Base-by-base conservation (phyloP, 2,113 vertebrate genomes). In the Paradisaea rubra region DNA sequence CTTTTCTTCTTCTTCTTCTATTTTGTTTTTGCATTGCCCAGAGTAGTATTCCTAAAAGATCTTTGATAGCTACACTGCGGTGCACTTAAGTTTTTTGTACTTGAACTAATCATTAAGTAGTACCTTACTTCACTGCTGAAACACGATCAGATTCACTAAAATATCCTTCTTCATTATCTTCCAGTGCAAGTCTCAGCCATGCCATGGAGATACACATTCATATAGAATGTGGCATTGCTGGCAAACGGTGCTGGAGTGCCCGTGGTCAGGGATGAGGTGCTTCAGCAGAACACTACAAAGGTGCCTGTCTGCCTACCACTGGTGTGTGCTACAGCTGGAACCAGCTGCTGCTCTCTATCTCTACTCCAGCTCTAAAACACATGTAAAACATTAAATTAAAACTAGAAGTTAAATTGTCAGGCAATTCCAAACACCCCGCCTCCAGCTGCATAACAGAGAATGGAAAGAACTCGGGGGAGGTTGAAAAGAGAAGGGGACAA, bases 371-470 rank as follows among this genome's bases (percentile, higher is more conserved):
- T 91, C 84, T 72, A 79, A 59, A 82, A 61, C 88, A 95, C 50
- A 49, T 73, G 68, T 56, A 89, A 94, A 91, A 92, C 33, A 82
- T 89, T 92, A 81, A 49, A 95, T 77, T 88, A 86, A 82, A 95
- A 77, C 87, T 91, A 45, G n/a, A 89, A 89, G 15, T 85, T 88
- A 74, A 86, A 91, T 74, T 52, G 27, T 73, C 53, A 54, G 76
- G 37, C 47, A 35, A 42, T 44, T 88, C 71, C 64, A 50, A 93
- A 90, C 22, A 77, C 76, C 35, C 42, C 11, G 9, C 76, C 59
- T 88, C 52, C 72, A 71, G 71, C 71, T 71, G 68, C 61, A 5
- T 30, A 68, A 77, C 15, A 83, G 17, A 45, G 73, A 91, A 81
- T 33, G 56, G 49, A 80, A 91, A 89, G 88, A 86, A 4, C 15